Evolutionary conservation across 2,888 invertebrate species (phyloP).

Genomic region (Tribolium freemani): DNA sequence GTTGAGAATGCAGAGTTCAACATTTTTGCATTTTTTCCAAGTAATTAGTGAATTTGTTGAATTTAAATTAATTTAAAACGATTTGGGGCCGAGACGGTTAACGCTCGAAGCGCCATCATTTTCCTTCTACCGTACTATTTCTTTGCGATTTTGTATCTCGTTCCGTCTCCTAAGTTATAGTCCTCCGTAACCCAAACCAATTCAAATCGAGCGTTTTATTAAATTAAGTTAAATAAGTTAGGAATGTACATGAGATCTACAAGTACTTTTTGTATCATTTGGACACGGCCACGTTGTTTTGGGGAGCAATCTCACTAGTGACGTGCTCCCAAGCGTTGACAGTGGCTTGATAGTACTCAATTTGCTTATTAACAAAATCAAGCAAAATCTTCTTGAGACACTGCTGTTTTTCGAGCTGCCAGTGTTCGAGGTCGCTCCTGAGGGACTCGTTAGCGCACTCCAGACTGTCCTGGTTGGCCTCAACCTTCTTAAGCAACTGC

Average conservation of each 20-base stretch:
- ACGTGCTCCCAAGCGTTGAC: conserved; percentile 72
- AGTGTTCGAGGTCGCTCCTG: conserved; percentile 77
- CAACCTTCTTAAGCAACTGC: conserved; percentile 70
- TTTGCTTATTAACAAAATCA: conserved; percentile 76
- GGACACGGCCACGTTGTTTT: conserved; percentile 37
- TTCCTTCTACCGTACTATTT: too few relatives aligned
- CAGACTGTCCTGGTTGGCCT: conserved; percentile 73
- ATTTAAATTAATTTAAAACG: too few relatives aligned
- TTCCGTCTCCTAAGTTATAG: too few relatives aligned
- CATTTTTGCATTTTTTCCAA: too few relatives aligned
- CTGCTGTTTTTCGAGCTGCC: conserved; percentile 76
- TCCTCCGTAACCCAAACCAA: not conserved
- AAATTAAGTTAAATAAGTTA: conserved; percentile 26
- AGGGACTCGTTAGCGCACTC: conserved; percentile 80
- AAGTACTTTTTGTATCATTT: conserved; percentile 37
- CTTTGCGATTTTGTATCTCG: too few relatives aligned
- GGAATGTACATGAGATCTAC: conserved; percentile 41
- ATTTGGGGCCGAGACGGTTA: too few relatives aligned
- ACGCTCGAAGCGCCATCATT: too few relatives aligned
- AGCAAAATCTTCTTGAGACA: conserved; percentile 76
- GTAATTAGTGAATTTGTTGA: too few relatives aligned
- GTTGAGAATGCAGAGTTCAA: too few relatives aligned
- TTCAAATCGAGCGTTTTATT: conserved; percentile 16
- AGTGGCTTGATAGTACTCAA: conserved; percentile 75
- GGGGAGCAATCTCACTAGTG: conserved; percentile 52